Base-by-base conservation (phyloP, 2,797 vertebrate genomes). In the Rallus crepitans region DNA sequence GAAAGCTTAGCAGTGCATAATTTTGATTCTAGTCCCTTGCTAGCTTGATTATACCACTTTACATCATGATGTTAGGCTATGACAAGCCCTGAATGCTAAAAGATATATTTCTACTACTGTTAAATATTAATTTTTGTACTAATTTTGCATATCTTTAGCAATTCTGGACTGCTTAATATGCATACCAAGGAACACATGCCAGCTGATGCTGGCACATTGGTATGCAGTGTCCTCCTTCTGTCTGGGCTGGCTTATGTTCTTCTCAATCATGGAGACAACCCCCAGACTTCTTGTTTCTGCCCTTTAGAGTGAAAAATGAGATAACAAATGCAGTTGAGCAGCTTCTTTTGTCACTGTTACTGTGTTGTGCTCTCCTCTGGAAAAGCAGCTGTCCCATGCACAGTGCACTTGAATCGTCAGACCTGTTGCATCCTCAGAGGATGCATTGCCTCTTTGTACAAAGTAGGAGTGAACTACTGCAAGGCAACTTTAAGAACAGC, bases 51-150 rank as follows among this genome's bases (percentile, higher is more conserved):
- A 11, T 78, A 56, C 25, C 5, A 3, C 84, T 82, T 42, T 77
- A 20, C 24, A 63, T 61, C 39, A 42, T 7, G 4, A 59, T n/a
- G 37, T 71, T 80, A 37, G 33, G 11, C 40, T 87, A 45, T 92
- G 35, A 94, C 40, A 50, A 73, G 33, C 35, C 17, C 52, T 80
- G 77, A 73, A 73, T 86, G 53, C 31, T 16, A 73, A 92, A 47
- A 53, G 7, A 5, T 66, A 11, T 63, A 85, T 83, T 93, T 37
- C 77, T 71, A 45, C 15, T 91, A 24, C 27, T 78, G 77, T 64
- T 33, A 82, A 83, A 85, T 92, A 93, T 91, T 95, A 4, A 76
- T 87, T 27, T 81, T 76, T 15, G 30, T 89, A 47, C 82, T 90
- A 75, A 85, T 94, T 93, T 92, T 94, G 65, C 71, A 82, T 77